These are phyloP conservation scores for Euplexia lucipara DNA, from an alignment of 2,888 invertebrate species.

Conservation along the genomic window DNA sequence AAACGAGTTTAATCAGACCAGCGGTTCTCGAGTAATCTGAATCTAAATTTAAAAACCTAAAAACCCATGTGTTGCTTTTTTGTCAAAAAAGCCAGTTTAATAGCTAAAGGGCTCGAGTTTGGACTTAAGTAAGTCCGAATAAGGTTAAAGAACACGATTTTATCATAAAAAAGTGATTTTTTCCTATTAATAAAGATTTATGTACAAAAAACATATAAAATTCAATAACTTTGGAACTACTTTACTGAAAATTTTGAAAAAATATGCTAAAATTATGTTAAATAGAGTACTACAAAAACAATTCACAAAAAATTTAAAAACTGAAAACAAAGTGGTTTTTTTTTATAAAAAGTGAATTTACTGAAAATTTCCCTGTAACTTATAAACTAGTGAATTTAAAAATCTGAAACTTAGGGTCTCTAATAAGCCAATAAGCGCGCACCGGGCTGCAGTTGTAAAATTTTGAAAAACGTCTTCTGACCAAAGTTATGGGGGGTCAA, in stretches of 20 bases:
- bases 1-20: not conserved
- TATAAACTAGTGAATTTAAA: no score
- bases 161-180: not conserved
- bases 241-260: not conserved
- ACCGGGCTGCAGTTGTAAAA: not conserved
- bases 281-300: not conserved
- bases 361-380: no score
- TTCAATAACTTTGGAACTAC: not conserved
- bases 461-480: not conserved
- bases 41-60: not conserved
- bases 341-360: not conserved
- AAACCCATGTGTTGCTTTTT: no score
- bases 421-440: not conserved
- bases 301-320: not conserved
- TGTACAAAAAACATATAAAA: no score
- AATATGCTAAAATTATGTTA: no score
- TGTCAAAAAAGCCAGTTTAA: fast-evolving
- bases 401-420: not conserved
- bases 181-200: not conserved
- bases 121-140: not conserved
- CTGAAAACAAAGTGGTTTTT: not conserved
- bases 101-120: not conserved
- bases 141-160: not conserved
- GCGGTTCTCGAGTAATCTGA: not conserved
- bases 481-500: no score